Percentiles rank a stretch among this genome's conserved stretches.
phyloP scores from a whole-genome alignment of 1,140 invertebrate genomes.

The Pinna nobilis region DNA sequence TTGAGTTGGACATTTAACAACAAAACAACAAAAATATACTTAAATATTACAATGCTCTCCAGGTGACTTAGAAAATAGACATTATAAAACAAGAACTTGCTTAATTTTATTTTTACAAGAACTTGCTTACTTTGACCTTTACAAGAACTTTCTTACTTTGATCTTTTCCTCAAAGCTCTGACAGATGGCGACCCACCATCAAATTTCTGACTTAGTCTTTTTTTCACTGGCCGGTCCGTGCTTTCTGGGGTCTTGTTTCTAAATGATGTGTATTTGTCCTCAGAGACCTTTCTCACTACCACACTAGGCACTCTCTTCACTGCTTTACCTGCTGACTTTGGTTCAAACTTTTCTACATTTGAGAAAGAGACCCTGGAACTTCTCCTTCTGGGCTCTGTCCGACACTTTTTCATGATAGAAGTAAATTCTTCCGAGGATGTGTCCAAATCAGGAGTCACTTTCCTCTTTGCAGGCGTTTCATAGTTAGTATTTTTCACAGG shows the following conservation, averaged over 20 bases:
- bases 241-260: conserved; percentile 54
- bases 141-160: conserved; percentile 12
- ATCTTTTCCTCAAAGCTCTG: conserved; percentile 29
- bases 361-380: conserved; percentile 30
- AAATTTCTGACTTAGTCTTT: conserved; percentile 36
- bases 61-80: no score
- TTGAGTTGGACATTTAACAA: background rate
- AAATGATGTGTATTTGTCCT: conserved; percentile 44
- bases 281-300: conserved; percentile 43
- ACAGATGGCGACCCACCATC: background rate
- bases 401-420: no score
- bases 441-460: no score
- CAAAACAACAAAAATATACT: no score
- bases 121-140: background rate
- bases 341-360: background rate
- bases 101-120: no score
- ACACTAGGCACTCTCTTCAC: conserved; percentile 43
- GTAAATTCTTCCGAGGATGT: no score
- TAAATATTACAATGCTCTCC: no score
- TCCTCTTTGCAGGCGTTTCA: no score
- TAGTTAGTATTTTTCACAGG: no score
- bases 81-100: no score
- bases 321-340: conserved; percentile 42
- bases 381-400: conserved; percentile 48
- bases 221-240: conserved; percentile 15